These are phyloP conservation scores for Dryobota labecula DNA, from an alignment of 2,888 invertebrate genomes.

Conservation along the genomic window DNA sequence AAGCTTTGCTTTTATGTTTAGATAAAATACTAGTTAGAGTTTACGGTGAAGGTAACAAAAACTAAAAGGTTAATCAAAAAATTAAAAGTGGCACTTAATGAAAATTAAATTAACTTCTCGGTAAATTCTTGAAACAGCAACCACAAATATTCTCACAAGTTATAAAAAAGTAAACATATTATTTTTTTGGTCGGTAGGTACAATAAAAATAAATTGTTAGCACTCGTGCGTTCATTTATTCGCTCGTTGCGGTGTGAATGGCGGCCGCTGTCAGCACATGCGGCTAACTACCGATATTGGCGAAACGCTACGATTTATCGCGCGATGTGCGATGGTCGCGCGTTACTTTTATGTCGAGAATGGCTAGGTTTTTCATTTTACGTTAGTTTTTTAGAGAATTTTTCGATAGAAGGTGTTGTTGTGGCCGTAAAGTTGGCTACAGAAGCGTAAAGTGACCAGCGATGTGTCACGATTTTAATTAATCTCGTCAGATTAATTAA, in stretches of 20 bases:
- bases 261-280: constrained; percentile 57
- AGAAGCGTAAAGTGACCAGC: background rate
- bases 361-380: constrained; percentile 16
- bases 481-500: too few relatives aligned
- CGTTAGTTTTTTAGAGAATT: background rate
- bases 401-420: background rate
- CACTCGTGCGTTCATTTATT: background rate
- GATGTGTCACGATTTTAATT: background rate
- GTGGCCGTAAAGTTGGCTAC: background rate
- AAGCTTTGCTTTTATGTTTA: background rate
- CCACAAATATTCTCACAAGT: too few relatives aligned
- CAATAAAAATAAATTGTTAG: constrained; percentile 4
- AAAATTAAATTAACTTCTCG: too few relatives aligned
- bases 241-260: constrained; percentile 46
- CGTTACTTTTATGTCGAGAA: constrained; percentile 46
- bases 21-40: background rate
- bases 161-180: too few relatives aligned
- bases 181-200: too few relatives aligned
- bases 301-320: constrained; percentile 62
- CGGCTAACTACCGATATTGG: constrained; percentile 60
- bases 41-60: background rate
- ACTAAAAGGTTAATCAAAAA: background rate
- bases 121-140: too few relatives aligned
- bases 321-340: constrained; percentile 29
- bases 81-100: too few relatives aligned